Evolutionary conservation across 92 coral and sea anemone genomes (phyloP), one percentile per base, ranked within the genome.

Genomic region (Actinernus sp.): DNA sequence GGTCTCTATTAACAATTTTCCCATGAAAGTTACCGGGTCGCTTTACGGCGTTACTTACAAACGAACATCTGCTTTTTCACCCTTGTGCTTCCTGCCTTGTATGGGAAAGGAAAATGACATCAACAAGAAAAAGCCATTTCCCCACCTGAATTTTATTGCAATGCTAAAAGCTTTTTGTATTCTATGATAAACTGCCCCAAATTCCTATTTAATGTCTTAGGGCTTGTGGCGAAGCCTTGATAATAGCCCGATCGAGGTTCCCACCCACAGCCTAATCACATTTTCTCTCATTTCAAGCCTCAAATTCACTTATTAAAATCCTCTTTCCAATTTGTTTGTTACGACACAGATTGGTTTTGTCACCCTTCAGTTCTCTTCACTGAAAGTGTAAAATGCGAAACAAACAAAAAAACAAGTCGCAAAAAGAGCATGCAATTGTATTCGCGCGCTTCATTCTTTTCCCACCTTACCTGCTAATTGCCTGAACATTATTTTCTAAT

Each of bases 401-500:
- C n/a, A n/a, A n/a, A n/a, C n/a, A n/a, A n/a, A n/a, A n/a, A n/a
- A n/a, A n/a, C n/a, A n/a, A n/a, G n/a, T n/a, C n/a, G n/a, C n/a
- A n/a, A n/a, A n/a, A n/a, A n/a, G n/a, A n/a, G n/a, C n/a, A n/a
- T n/a, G n/a, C n/a, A n/a, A n/a, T n/a, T n/a, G n/a, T n/a, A n/a
- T n/a, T n/a, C n/a, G n/a, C n/a, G n/a, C n/a, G n/a, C n/a, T n/a
- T n/a, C n/a, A n/a, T n/a, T n/a, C n/a, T n/a, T n/a, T n/a, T 45
- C 41, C 22, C 52, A 45, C 52, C 52, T 45, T 23, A 18, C 52
- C 17, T 17, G 17, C 52, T 45, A 45, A 45, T 45, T 17, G 21
- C 52, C 21, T 45, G 4, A 6, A 45, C 52, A 45, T 45, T 45
- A 45, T 18, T 45, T 45, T 45, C 52, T 45, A 45, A 45, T 45